Evolutionary conservation across 2,113 vertebrate genomes (phyloP), one percentile per base, ranked within the genome.

Genomic region (Charadrius vociferus): DNA sequence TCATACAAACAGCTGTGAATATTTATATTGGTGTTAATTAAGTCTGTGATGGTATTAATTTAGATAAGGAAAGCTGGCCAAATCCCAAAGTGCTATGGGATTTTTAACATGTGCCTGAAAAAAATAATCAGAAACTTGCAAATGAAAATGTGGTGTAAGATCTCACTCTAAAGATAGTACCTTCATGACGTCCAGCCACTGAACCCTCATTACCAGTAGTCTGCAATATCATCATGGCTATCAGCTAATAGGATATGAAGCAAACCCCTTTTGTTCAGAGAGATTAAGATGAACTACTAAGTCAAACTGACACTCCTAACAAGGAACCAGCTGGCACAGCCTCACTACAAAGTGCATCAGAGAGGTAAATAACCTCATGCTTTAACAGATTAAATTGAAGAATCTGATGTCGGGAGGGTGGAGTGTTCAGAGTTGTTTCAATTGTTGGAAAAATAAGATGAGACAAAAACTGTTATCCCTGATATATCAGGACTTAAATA

Each of bases 11-110:
- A 94, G 62, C 49, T 96, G n/a, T 84, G 72, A 93, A 75, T 96
- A 88, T 95, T 97, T 96, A 49, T 96, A 82, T 93, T 88, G 47
- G 26, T 88, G 71, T 86, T 96, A 97, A 96, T 93, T 96, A 95
- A 95, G 61, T 78, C 75, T 89, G 70, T 86, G 58, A 92, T 66
- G 20, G 9, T 81, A 94, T 93, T 96, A 97, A 94, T 94, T 97
- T 95, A 97, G 88, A 92, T 97, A 97, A 94, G 73, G 52, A 95
- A 88, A 49, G 50, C 91, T 92, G 89, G 55, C 26, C 66, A 95
- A 93, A 94, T 94, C 72, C 85, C 43, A 45, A 67, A 86, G 26
- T 89, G 30, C 32, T 88, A 50, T 3, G 2, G 52, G 67, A 81
- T 81, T 97, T 95, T 94, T 83, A 90, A 71, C 66, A 29, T 58